Evolutionary conservation across 2,888 invertebrate genomes (phyloP).

Genomic region (Choreutis nemorana): DNA sequence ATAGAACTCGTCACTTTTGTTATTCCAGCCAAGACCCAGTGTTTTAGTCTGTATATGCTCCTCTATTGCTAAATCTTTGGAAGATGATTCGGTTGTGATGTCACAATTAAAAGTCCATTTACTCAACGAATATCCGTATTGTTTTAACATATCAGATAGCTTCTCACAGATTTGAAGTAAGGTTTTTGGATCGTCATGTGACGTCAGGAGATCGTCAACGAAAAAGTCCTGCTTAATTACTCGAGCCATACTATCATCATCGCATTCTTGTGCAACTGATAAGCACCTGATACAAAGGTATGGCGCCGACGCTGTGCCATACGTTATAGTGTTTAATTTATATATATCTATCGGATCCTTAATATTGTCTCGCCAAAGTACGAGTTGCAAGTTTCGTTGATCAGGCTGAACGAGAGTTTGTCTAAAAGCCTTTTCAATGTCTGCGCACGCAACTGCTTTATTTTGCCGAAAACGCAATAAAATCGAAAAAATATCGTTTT

Average conservation of each 20-base stretch:
- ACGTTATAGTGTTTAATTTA: conserved; percentile 17
- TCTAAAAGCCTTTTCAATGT: conserved; percentile 17
- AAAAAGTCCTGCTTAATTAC: conserved; percentile 15
- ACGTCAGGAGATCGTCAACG: conserved; percentile 16
- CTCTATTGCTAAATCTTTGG: conserved; percentile 6
- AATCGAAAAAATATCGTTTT: conserved; percentile 14
- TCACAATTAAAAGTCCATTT: conserved; percentile 14
- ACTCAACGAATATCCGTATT: conserved; percentile 13
- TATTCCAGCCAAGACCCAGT: conserved; percentile 11
- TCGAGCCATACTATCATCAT: conserved; percentile 11
- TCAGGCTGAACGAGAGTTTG: conserved; percentile 4
- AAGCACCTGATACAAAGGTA: conserved; percentile 19
- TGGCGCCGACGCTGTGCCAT: conserved; percentile 20
- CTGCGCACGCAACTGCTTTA: conserved; percentile 13
- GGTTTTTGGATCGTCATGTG: conserved; percentile 6
- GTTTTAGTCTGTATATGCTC: conserved; percentile 11
- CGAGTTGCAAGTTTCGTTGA: conserved; percentile 1
- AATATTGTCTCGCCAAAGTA: conserved; percentile 18
- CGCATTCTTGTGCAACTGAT: conserved; percentile 19
- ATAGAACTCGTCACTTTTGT: conserved; percentile 9
- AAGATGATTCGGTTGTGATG: conserved; percentile 2
- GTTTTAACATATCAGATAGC: conserved; percentile 7
- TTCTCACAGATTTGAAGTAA: conserved; percentile 9
- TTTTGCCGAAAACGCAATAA: conserved; percentile 13
- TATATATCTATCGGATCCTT: conserved; percentile 13